phyloP scores from a whole-genome alignment of 2,888 invertebrate genomes.

The Chrysotoxum bicinctum region DNA sequence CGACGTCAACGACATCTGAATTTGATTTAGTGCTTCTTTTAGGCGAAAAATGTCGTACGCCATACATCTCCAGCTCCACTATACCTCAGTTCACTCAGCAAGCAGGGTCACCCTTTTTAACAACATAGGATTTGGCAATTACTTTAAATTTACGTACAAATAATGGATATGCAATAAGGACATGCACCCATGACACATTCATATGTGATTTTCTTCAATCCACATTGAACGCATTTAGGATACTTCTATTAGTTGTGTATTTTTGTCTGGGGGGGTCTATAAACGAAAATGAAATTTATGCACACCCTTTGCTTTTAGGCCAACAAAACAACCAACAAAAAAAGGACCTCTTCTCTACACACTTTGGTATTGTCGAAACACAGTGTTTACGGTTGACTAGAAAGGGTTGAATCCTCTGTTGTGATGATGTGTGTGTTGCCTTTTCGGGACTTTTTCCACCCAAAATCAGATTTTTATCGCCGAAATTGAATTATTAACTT shows the following conservation, averaged over 20 bases:
- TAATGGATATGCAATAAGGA: slow-evolving; percentile 69
- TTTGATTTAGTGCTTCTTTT: slow-evolving; percentile 72
- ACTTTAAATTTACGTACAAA: slow-evolving; percentile 71
- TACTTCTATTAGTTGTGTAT: slow-evolving; percentile 50
- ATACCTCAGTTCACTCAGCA: not conserved
- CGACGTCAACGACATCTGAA: slow-evolving; percentile 53
- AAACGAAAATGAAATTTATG: slow-evolving; percentile 57
- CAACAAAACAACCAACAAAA: not conserved
- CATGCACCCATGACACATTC: slow-evolving; percentile 49
- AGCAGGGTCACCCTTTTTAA: slow-evolving; percentile 41
- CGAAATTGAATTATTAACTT: slow-evolving; percentile 76
- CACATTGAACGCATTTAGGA: slow-evolving; percentile 63
- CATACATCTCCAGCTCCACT: slow-evolving; percentile 27
- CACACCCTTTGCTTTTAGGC: slow-evolving; percentile 66
- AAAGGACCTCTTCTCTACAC: slow-evolving; percentile 43
- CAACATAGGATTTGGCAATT: slow-evolving; percentile 40
- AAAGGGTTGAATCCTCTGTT: slow-evolving; percentile 57
- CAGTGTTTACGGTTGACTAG: slow-evolving; percentile 69
- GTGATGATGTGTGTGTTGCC: slow-evolving; percentile 17
- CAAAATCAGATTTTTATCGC: slow-evolving; percentile 73
- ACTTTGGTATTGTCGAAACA: not conserved
- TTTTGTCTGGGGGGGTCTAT: slow-evolving; percentile 26
- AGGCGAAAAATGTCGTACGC: slow-evolving; percentile 49
- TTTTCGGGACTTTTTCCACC: slow-evolving; percentile 58
- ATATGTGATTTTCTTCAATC: slow-evolving; percentile 63